These are phyloP conservation scores for Smutsia gigantea DNA, from an alignment of 2,797 vertebrate genomes.

Conservation along the genomic window DNA sequence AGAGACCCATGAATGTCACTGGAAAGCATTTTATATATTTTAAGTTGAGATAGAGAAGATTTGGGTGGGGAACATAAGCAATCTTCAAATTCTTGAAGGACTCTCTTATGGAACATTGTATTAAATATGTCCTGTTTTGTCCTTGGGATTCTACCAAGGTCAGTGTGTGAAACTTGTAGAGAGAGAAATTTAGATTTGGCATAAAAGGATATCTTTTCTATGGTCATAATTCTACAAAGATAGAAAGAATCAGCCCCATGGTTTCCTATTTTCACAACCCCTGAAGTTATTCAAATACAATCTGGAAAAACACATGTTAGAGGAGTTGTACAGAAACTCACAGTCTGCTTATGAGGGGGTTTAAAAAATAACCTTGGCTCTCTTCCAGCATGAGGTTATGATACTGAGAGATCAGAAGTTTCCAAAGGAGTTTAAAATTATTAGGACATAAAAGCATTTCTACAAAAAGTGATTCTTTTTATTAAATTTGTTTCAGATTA, in stretches of 20 bases:
- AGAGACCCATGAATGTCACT: background rate
- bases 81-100: background rate
- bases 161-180: background rate
- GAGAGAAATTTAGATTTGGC: background rate
- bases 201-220: conserved; percentile 22
- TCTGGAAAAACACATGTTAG: conserved; percentile 57
- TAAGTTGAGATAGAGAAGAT: background rate
- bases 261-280: conserved; percentile 47
- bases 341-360: background rate
- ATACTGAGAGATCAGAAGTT: conserved; percentile 59
- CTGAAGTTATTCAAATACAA: conserved; percentile 52
- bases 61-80: background rate
- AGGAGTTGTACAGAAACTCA: conserved; percentile 31
- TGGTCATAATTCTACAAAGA: conserved; percentile 46
- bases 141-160: conserved; percentile 2
- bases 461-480: conserved; percentile 62
- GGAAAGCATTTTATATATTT: background rate
- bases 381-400: conserved; percentile 57
- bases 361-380: conserved; percentile 50
- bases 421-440: conserved; percentile 67
- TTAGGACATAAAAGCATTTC: conserved; percentile 59
- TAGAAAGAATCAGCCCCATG: background rate
- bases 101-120: background rate
- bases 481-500: conserved; percentile 70
- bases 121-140: conserved; percentile 7